phyloP scores from a whole-genome alignment of 2,888 invertebrate genomes.

The Cyclophora albipunctata region DNA sequence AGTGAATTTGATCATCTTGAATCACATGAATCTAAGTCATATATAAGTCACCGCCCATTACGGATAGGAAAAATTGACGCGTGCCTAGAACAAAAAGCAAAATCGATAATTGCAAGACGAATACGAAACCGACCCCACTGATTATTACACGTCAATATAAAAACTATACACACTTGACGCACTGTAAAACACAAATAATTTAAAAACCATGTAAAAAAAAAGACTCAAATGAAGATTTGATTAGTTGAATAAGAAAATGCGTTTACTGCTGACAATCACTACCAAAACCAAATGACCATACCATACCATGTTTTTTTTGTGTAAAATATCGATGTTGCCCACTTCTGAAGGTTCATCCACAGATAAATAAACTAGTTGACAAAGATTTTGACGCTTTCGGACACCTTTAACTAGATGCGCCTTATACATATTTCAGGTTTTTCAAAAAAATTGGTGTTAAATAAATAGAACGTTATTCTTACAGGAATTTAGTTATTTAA shows the following conservation, averaged over 20 bases:
- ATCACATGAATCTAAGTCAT: constrained; percentile 5
- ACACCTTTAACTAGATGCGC: too few species aligned
- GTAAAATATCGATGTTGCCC: background rate
- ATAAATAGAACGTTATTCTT: background rate
- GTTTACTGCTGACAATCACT: constrained; percentile 3
- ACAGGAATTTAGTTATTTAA: background rate
- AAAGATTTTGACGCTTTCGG: too few species aligned
- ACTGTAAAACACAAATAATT: constrained; percentile 6
- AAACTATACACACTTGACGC: constrained; percentile 4
- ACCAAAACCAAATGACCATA: constrained; percentile 3
- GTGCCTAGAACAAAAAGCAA: constrained; percentile 10
- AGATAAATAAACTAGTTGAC: too few species aligned
- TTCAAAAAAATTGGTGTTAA: background rate
- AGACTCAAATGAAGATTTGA: background rate
- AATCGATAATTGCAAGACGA: constrained; percentile 13
- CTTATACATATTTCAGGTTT: background rate
- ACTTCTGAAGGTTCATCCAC: too few species aligned
- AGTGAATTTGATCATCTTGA: constrained; percentile 85
- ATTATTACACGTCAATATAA: background rate
- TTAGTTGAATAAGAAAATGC: background rate
- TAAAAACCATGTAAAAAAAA: constrained; percentile 2
- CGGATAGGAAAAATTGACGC: constrained; percentile 2
- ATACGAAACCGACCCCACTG: background rate
- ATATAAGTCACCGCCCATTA: background rate
- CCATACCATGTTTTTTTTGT: background rate